phyloP scores from a whole-genome alignment of 2,888 invertebrate species.

The Cerastis leucographa region DNA sequence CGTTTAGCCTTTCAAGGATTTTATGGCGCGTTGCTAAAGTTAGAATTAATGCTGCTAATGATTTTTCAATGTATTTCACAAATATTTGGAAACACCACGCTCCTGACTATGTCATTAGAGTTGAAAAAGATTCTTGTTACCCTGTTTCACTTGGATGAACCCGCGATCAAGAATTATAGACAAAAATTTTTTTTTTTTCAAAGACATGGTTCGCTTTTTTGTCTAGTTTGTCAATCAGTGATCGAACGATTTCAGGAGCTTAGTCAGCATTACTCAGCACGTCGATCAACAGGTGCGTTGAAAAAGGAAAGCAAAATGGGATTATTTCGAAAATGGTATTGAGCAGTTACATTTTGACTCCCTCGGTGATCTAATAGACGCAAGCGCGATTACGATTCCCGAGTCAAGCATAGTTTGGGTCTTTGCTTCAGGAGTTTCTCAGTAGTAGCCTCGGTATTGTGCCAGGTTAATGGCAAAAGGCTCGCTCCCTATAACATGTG shows the following conservation, averaged over 20 bases:
- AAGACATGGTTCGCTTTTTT: constrained; percentile 27
- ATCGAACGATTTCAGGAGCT: constrained; percentile 18
- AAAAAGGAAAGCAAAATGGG: background rate
- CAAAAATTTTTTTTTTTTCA: too few species aligned
- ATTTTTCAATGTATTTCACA: background rate
- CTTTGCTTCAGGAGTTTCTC: too few species aligned
- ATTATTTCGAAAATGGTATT: background rate
- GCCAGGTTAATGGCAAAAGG: background rate
- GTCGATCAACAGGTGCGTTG: constrained; percentile 35
- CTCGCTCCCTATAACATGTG: too few species aligned
- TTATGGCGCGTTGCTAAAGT: background rate
- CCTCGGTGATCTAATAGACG: background rate
- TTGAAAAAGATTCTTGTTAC: background rate
- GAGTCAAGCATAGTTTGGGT: background rate
- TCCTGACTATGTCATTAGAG: background rate
- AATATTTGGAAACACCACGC: background rate
- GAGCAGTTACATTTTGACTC: background rate
- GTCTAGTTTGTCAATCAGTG: constrained; percentile 49
- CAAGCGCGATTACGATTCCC: background rate
- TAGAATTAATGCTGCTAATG: too few species aligned
- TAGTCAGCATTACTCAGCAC: constrained; percentile 54
- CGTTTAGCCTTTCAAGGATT: too few species aligned
- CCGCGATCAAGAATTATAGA: background rate
- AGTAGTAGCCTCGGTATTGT: too few species aligned
- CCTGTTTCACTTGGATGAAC: too few species aligned